phyloP scores from a whole-genome alignment of 2,888 invertebrate genomes.

The Scaptomyza polygonia region DNA sequence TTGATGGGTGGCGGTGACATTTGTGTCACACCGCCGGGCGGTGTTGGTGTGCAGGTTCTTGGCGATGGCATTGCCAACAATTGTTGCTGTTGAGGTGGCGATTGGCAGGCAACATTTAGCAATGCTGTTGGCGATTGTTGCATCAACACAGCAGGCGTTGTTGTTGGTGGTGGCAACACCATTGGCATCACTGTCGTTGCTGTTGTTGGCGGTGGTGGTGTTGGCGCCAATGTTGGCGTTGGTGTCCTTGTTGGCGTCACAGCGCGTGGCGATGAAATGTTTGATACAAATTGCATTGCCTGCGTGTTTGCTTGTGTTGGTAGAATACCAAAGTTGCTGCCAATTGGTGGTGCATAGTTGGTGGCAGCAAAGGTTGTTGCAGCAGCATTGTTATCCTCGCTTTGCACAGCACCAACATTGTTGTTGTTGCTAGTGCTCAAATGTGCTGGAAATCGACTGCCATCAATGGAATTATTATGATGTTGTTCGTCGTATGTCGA shows the following conservation, averaged over 20 bases:
- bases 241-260: constrained; percentile 61
- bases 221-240: constrained; percentile 47
- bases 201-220: constrained; percentile 51
- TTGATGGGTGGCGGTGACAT: constrained; percentile 80
- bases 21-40: constrained; percentile 54
- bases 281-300: constrained; percentile 51
- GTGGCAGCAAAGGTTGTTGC: constrained; percentile 31
- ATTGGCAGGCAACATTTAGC: constrained; percentile 63
- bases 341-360: constrained; percentile 42
- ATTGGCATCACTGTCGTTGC: constrained; percentile 29
- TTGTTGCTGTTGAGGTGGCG: constrained; percentile 65
- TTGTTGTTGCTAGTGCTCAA: constrained; percentile 53
- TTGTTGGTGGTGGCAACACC: constrained; percentile 52
- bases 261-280: constrained; percentile 58
- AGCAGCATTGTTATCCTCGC: constrained; percentile 27
- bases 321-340: constrained; percentile 40
- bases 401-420: constrained; percentile 59
- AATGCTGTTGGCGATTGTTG: constrained; percentile 61
- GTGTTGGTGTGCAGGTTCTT: constrained; percentile 75
- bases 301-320: constrained; percentile 19
- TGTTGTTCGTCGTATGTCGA: constrained; percentile 86
- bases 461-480: constrained; percentile 83
- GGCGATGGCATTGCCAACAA: constrained; percentile 79
- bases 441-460: constrained; percentile 82
- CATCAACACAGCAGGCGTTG: constrained; percentile 39